Percentiles rank a stretch among this genome's conserved stretches.
phyloP scores from a whole-genome alignment of 2,797 vertebrate genomes.

The Girardinus metallicus region DNA sequence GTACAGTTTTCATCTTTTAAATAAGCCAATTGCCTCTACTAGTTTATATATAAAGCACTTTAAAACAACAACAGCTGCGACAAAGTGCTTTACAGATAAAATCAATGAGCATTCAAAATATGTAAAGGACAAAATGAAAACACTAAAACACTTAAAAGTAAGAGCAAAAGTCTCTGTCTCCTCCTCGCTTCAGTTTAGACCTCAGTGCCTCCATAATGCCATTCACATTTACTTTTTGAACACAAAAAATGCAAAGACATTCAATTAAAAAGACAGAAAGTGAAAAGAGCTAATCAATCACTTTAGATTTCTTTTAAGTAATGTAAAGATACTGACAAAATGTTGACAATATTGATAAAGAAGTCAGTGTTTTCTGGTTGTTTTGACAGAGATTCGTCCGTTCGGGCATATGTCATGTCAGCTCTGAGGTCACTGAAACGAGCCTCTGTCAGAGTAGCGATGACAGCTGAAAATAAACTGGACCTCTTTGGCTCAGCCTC shows the following conservation, averaged over 20 bases:
- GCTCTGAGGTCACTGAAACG: slow-evolving; percentile 34
- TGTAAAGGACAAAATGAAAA: no score
- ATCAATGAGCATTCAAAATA: no score
- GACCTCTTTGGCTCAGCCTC: slow-evolving; percentile 23
- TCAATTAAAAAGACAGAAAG: neutral
- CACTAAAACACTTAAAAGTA: no score
- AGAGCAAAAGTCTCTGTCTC: no score
- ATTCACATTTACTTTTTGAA: neutral
- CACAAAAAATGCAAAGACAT: neutral
- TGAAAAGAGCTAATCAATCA: neutral
- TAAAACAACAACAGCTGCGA: no score
- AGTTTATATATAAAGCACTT: no score
- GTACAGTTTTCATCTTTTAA: neutral
- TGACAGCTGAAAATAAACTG: slow-evolving; percentile 65
- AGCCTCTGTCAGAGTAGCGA: slow-evolving; percentile 39
- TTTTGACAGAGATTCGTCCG: neutral
- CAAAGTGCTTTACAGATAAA: no score
- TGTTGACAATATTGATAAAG: neutral
- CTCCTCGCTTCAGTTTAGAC: no score
- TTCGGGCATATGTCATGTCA: neutral
- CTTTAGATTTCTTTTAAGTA: neutral
- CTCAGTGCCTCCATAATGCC: neutral
- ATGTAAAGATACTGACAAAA: neutral
- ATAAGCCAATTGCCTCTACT: no score
- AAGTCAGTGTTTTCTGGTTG: neutral